Conservation (phyloP, 37 sponge, comb jelly and placozoan species). For the Crambe crambe region DNA sequence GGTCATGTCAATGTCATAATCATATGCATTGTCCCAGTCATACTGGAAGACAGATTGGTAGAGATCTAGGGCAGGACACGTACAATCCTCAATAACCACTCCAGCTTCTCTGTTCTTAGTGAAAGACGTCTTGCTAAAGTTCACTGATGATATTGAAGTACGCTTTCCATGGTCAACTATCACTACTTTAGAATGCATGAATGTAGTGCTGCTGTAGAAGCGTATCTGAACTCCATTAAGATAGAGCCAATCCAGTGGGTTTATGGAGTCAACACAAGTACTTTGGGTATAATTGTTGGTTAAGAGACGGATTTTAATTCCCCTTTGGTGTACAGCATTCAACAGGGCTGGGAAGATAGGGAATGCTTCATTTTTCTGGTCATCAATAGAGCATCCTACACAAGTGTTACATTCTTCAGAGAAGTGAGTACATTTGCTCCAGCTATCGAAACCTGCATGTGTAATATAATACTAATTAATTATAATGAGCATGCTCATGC, state of each 20-base stretch:
- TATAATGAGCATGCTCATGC: no score
- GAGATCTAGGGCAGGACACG: slow-evolving; percentile 39
- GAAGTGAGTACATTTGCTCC: slow-evolving; percentile 74
- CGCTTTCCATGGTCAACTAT: slow-evolving; percentile 78
- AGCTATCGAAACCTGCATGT: slow-evolving; percentile 69
- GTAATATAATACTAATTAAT: neutral
- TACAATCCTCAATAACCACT: slow-evolving; percentile 62
- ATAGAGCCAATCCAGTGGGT: slow-evolving; percentile 81
- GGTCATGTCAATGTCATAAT: slow-evolving; percentile 28
- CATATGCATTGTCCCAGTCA: slow-evolving; percentile 65
- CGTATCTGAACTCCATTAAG: slow-evolving; percentile 71
- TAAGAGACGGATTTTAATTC: slow-evolving; percentile 52
- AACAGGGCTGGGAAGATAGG: slow-evolving; percentile 84
- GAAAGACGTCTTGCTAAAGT: slow-evolving; percentile 87
- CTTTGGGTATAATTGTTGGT: slow-evolving; percentile 71
- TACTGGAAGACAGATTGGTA: slow-evolving; percentile 71
- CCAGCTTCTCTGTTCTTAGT: slow-evolving; percentile 87
- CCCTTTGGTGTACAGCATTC: slow-evolving; percentile 71
- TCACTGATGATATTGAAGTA: slow-evolving; percentile 82
- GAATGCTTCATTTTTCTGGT: slow-evolving; percentile 70
- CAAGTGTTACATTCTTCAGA: slow-evolving; percentile 39
- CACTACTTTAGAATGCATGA: slow-evolving; percentile 83
- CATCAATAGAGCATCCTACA: slow-evolving; percentile 60
- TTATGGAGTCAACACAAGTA: slow-evolving; percentile 54
- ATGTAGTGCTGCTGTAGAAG: slow-evolving; percentile 74